phyloP scores from a whole-genome alignment of 30 jellyfish, hydroid and myxozoan species.

The Hydractinia symbiolongicarpus region DNA sequence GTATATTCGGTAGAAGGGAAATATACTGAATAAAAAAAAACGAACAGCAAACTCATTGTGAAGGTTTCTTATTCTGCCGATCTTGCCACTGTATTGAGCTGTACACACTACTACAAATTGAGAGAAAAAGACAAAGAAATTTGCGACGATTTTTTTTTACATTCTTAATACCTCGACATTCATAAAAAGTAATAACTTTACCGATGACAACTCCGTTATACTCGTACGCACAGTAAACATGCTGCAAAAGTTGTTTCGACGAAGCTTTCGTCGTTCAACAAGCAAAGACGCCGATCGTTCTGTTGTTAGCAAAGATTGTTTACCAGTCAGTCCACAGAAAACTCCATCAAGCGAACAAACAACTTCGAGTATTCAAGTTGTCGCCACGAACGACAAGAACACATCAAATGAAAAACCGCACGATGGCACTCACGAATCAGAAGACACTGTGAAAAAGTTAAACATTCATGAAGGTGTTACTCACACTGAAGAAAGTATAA shows the following conservation, averaged over 20 bases:
- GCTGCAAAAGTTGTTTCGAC: conserved; percentile 32
- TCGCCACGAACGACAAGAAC: not conserved
- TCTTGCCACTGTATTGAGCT: too few species aligned
- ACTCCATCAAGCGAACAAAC: conserved; percentile 5
- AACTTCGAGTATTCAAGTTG: conserved; percentile 13
- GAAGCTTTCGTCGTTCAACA: conserved; percentile 32
- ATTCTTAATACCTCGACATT: too few species aligned
- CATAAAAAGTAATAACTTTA: too few species aligned
- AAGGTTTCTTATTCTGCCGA: too few species aligned
- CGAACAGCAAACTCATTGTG: too few species aligned
- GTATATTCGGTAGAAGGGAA: too few species aligned
- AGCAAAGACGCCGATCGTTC: not conserved
- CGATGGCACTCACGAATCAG: not conserved
- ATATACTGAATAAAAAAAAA: too few species aligned
- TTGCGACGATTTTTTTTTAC: too few species aligned
- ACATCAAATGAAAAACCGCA: conserved; percentile 9
- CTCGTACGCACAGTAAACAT: not conserved
- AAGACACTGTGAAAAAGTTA: not conserved
- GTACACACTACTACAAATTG: too few species aligned
- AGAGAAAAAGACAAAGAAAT: too few species aligned
- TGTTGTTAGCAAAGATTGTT: not conserved
- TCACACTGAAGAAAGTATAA: not conserved
- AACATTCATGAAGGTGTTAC: not conserved
- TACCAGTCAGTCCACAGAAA: not conserved
- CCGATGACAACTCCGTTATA: too few species aligned